Base-by-base conservation (phyloP, 2,888 invertebrate genomes). In the Hipparchia semele region DNA sequence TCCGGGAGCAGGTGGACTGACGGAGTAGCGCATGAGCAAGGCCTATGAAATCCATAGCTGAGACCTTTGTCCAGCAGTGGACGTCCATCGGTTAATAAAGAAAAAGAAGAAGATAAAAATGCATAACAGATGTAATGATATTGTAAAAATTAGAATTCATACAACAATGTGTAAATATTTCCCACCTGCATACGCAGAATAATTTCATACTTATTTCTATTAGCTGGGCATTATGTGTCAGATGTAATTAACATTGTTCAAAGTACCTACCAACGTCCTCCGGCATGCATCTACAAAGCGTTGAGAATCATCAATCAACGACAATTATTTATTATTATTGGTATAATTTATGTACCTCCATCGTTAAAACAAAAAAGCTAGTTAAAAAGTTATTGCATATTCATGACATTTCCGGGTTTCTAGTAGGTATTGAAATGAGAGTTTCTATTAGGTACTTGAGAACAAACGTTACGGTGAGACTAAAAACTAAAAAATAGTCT, bases 401-500 rank as follows among this genome's bases (percentile, higher is more conserved):
- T 51, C 10, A 65, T 65, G 53, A 65, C 46, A 33, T 33, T 51
- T 65, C 65, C 67, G 56, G 45, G 6, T 59, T 33, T 59, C 49
- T 12, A 68, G 6, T 23, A 23, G 23, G 23, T 33, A 49, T 62
- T 59, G 46, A 58, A 68, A 68, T 49, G 49, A 59, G 62, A 74
- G 62, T 77, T 67, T 75, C 73, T 75, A 71, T 6, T 46, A 45
- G 8, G 73, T 60, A 75, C 71, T 75, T 72, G 13, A 73, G 68
- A 72, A 77, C 56, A 71, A 77, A 78, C 73, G 73, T 76, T 65
- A 81, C 79, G 79, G 79, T 75, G 79, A 76, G 75, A 80, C 82
- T 78, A 82, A 84, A 85, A 81, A 81, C 84, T 79, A 78, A 84
- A 85, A 87, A 87, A 89, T 83, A 74, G 73, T 81, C 80, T 80